Base-by-base conservation (phyloP, 1,140 invertebrate species). In the Aphelenchoides besseyi region DNA sequence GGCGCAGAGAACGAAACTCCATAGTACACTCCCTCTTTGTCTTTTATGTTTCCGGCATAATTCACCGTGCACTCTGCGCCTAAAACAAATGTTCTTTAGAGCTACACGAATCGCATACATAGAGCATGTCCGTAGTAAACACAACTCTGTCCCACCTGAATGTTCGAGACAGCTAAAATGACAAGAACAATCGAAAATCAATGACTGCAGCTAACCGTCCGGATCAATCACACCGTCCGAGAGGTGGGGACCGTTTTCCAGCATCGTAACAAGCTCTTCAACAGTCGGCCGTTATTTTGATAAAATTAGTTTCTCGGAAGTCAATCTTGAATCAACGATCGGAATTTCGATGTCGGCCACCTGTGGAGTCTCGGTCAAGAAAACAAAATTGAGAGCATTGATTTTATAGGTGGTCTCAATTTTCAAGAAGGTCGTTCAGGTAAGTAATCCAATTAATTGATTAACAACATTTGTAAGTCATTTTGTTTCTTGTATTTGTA, bases 101-200 rank as follows among this genome's bases (percentile, higher is more conserved):
- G n/a, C 5, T 41, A 41, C 5, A 8, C 5, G 5, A n/a, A 8
- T 41, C n/a, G 37, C 5, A 41, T 28, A 53, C 63, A 66, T 32
- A 66, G 12, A 12, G 63, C 12, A 53, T 66, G 63, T 3, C 63
- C 63, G 36, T 66, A 66, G 36, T 66, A 66, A 53, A 66, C 63
- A 8, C 36, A 37, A 16, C 30, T 32, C 12, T 66, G 28, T 2
- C 30, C 63, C 12, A 66, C 63, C 16, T 53, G 16, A n/a, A 66
- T 66, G 26, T 59, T 12, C 26, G 55, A 59, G 55, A 59, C 18
- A 23, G 5, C 55, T 59, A 33, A 41, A 41, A 41, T 8, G 5
- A 41, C 5, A 5, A 59, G 18, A 59, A 5, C n/a, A 59, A 59
- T 8, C 18, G 5, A 59, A 59, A 33, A 59, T 8, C 5, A 59